phyloP scores from a whole-genome alignment of 2,113 vertebrate genomes.

The Nicator chloris region DNA sequence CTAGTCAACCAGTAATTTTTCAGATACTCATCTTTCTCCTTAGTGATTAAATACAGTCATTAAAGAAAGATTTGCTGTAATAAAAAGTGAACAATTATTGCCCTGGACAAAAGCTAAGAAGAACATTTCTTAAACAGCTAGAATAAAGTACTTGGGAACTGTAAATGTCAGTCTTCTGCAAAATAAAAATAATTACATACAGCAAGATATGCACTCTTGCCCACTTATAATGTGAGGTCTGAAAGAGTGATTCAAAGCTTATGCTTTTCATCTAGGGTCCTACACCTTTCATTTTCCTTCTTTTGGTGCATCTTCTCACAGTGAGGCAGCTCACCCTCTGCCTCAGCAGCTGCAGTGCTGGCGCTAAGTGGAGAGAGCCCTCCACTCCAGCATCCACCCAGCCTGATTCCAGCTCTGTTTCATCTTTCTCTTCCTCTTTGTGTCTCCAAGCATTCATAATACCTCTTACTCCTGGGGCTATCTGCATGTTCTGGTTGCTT shows the following conservation, averaged over 20 bases:
- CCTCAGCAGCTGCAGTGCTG: not conserved
- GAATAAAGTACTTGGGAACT: not conserved
- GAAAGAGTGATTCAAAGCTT: not conserved
- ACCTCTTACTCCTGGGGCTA: not conserved
- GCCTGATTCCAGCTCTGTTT: not conserved
- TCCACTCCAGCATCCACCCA: not conserved
- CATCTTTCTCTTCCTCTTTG: not conserved
- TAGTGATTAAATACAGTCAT: not conserved
- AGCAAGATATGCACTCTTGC: not conserved
- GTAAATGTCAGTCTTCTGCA: not conserved
- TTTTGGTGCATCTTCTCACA: not conserved
- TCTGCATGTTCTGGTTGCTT: constrained; percentile 40
- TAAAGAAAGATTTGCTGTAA: not conserved
- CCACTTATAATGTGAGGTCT: not conserved
- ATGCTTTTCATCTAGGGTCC: not conserved
- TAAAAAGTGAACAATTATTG: not conserved
- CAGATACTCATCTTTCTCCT: not conserved
- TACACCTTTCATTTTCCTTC: not conserved
- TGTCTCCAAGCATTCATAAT: not conserved
- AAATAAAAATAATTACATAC: not conserved
- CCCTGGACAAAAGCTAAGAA: not conserved
- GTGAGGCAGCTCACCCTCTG: not conserved
- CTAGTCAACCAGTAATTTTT: not conserved
- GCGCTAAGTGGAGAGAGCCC: rapidly evolving
- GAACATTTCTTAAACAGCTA: not conserved